Base-by-base conservation (phyloP, 2,888 invertebrate species). In the Onthophagus sagittarius region DNA sequence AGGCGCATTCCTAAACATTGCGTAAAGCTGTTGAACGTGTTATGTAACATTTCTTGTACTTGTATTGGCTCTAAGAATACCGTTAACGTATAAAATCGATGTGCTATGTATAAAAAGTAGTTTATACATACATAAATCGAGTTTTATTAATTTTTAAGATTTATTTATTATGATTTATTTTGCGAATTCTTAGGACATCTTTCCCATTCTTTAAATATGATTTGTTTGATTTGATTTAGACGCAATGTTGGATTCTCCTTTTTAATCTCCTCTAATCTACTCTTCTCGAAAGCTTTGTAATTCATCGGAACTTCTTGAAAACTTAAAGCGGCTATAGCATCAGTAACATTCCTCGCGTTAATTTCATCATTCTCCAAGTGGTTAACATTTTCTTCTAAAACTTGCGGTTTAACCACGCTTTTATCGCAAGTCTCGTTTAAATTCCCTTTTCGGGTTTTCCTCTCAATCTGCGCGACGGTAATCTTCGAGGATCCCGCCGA, bases 331-430 rank as follows among this genome's bases (percentile, higher is more conserved):
- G 67, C 67, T 9, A 67, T 67, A 67, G 67, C 67, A 3, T 67
- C 67, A 13, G 67, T 32, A 5, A 67, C 67, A 67, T n/a, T 67
- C 31, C 67, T 67, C 6, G 67, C 67, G 23, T 67, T 23, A 23
- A 67, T n/a, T 23, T 67, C 67, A 9, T 15, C 64, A 31, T 67
- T 32, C 23, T 31, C 23, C 1, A 53, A 53, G 7, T 11, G 39
- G 11, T 53, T 53, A 53, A 9, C 6, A 4, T 53, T 53, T 53
- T 53, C 39, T 53, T 53, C 39, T 53, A 53, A 53, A 53, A 53
- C 39, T 4, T 53, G 39, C 23, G 1, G 2, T 23, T 23, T 23
- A 1, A 2, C 2, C 23, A 23, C 23, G 3, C 2, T 23, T 23
- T 23, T 64, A 64, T 64, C 15, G 2, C 14, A 15, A 13, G 15